A percentile compares a stretch with the other conserved stretches of the same genome.
Evolutionary conservation across 2,888 invertebrate species (phyloP).

Genomic region (Parasteatoda lunata): DNA sequence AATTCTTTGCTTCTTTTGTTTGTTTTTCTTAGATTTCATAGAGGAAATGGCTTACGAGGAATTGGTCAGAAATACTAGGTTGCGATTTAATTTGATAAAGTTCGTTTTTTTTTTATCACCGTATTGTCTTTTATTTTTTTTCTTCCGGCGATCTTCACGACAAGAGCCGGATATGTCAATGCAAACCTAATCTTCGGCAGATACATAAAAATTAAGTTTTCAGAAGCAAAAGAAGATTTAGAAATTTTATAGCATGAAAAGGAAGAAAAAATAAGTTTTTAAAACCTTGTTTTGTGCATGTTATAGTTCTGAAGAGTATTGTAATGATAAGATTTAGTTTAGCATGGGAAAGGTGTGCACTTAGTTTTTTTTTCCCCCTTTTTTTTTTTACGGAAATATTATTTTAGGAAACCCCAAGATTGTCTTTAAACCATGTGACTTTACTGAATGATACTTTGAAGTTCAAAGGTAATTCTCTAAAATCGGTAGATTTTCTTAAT

Average conservation of each 20-base stretch:
- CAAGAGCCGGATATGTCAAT: constrained; percentile 2
- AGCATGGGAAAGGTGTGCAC: background rate
- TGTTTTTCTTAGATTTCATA: constrained; percentile 19
- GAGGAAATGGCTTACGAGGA: constrained; percentile 41
- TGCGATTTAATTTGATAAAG: constrained; percentile 59
- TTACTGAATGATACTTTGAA: no score
- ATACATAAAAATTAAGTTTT: background rate
- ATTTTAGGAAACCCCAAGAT: no score
- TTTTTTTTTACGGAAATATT: no score
- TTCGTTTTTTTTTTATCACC: background rate
- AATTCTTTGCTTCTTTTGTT: constrained; percentile 7
- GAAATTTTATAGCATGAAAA: background rate
- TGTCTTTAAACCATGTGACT: no score
- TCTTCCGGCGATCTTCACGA: background rate
- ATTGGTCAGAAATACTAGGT: constrained; percentile 51
- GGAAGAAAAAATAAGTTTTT: background rate
- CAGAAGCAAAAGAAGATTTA: background rate
- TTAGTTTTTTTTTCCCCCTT: background rate
- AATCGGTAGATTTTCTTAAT: no score
- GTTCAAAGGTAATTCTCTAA: no score
- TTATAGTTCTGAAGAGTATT: background rate
- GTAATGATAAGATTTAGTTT: background rate
- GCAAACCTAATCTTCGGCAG: background rate
- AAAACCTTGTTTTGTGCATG: background rate
- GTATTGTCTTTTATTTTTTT: constrained; percentile 6